Evolutionary conservation across 2,888 invertebrate genomes (phyloP).

Genomic region (Hydrotaea diabolus): DNA sequence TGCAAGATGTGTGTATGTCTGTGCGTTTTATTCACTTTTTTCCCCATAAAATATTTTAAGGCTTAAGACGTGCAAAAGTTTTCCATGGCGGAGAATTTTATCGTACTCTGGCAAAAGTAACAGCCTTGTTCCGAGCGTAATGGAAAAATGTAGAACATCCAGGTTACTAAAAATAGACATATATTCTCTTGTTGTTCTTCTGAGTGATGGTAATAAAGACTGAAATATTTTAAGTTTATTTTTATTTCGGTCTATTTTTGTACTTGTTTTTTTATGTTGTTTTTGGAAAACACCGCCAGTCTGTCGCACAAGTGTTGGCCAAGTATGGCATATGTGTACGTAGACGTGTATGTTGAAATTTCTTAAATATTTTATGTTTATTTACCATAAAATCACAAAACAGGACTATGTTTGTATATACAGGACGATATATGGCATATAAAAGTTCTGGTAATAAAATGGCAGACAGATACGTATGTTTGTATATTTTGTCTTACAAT

Average conservation of each 20-base stretch:
- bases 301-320: too few relatives aligned
- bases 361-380: constrained; percentile 10
- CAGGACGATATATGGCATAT: too few relatives aligned
- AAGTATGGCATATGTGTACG: too few relatives aligned
- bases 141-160: neutral
- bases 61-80: constrained; percentile 63
- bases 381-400: constrained; percentile 2
- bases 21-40: neutral
- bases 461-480: neutral
- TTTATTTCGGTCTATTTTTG: neutral
- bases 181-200: neutral
- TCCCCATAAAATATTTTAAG: constrained; percentile 52
- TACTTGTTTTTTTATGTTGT: neutral
- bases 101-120: constrained; percentile 8
- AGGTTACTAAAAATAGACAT: constrained; percentile 13
- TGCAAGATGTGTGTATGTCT: neutral
- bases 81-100: constrained; percentile 51
- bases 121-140: neutral
- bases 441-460: neutral
- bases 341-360: neutral
- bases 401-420: neutral
- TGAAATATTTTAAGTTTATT: constrained; percentile 22
- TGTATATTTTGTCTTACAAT: too few relatives aligned
- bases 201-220: constrained; percentile 5
- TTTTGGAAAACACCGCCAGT: neutral